phyloP scores from a whole-genome alignment of 2,888 invertebrate species.

The Limnephilus lunatus region DNA sequence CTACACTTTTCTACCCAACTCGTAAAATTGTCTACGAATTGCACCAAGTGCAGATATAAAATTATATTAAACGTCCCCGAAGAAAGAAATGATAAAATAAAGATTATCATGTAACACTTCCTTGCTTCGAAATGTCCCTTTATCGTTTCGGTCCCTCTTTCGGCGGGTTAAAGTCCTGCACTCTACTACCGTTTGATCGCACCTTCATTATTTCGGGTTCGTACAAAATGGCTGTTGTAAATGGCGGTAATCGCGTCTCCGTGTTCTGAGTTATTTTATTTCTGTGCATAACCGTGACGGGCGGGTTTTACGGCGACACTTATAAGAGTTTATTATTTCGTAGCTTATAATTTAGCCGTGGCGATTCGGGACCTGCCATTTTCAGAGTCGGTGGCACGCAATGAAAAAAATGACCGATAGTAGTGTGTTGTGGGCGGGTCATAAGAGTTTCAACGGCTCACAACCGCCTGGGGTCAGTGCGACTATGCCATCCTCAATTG shows the following conservation, averaged over 20 bases:
- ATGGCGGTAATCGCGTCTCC: constrained; percentile 38
- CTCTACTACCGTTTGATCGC: constrained; percentile 11
- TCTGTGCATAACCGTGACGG: constrained; percentile 52
- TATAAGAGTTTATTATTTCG: constrained; percentile 60
- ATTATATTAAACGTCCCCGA: neutral
- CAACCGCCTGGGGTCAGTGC: too few species aligned
- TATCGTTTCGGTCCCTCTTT: neutral
- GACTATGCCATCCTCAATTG: too few species aligned
- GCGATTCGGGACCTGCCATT: constrained; percentile 38
- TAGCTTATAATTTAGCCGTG: constrained; percentile 48
- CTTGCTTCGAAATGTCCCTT: neutral
- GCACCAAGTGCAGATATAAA: neutral
- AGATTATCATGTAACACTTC: neutral
- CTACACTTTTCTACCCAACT: neutral
- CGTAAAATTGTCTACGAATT: neutral
- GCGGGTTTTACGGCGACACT: constrained; percentile 60
- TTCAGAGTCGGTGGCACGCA: constrained; percentile 20
- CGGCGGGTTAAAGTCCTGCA: neutral
- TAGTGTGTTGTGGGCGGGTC: neutral
- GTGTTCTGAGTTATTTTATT: constrained; percentile 54
- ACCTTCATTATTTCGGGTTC: constrained; percentile 24
- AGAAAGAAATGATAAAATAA: neutral
- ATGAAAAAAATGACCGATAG: neutral
- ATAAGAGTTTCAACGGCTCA: too few species aligned
- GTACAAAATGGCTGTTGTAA: constrained; percentile 45